phyloP scores from a whole-genome alignment of 2,888 invertebrate species.

The Cryptosula pallasiana region DNA sequence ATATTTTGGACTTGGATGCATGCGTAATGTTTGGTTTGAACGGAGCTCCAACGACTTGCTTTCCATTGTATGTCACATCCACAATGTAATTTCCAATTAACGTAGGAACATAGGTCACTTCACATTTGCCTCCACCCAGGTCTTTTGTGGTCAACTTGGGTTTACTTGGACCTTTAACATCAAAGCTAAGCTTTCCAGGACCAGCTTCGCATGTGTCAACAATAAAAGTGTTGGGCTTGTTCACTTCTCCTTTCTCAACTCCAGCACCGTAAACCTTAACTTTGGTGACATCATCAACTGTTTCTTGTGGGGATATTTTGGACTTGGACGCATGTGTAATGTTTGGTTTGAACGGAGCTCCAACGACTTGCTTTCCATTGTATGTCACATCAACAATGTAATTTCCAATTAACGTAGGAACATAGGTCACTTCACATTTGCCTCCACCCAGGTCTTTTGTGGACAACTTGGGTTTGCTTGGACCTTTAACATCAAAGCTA shows the following conservation, averaged over 20 bases:
- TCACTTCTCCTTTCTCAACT: slow-evolving; percentile 63
- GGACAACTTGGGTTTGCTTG: background rate
- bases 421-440: background rate
- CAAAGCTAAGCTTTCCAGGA: slow-evolving; percentile 55
- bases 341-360: background rate
- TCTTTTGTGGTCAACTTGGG: slow-evolving; percentile 51
- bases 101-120: slow-evolving; percentile 50
- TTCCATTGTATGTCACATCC: slow-evolving; percentile 50
- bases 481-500: background rate
- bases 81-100: slow-evolving; percentile 50
- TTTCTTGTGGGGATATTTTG: background rate
- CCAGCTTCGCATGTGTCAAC: slow-evolving; percentile 77
- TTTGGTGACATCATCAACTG: slow-evolving; percentile 29
- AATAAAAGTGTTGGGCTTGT: slow-evolving; percentile 71
- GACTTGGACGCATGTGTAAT: background rate
- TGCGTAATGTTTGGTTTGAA: slow-evolving; percentile 28
- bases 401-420: background rate
- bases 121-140: slow-evolving; percentile 51
- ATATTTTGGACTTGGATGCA: no score
- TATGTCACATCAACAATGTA: background rate
- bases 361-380: slow-evolving; percentile 28
- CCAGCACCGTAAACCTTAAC: slow-evolving; percentile 75
- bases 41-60: slow-evolving; percentile 49
- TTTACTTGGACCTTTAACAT: slow-evolving; percentile 52
- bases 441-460: slow-evolving; percentile 10